phyloP scores from a whole-genome alignment of 1,140 invertebrate species.

The Phenacoccus solenopsis region DNA sequence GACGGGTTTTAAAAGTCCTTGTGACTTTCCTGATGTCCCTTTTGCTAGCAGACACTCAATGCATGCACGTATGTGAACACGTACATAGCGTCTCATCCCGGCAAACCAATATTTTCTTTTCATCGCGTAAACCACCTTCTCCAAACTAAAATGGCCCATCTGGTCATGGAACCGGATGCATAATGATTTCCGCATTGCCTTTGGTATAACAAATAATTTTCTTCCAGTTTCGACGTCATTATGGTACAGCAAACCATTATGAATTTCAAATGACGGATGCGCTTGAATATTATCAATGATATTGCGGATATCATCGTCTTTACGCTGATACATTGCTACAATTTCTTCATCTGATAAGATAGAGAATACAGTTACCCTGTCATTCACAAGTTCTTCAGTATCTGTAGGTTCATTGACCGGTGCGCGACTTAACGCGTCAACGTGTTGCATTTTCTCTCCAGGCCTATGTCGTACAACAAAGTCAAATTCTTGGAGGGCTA shows the following conservation, averaged over 20 bases:
- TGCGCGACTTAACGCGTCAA: slow-evolving; percentile 32
- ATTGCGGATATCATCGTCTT: neutral
- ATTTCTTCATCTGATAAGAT: neutral
- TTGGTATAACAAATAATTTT: neutral
- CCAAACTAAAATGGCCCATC: neutral
- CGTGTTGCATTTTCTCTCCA: slow-evolving; percentile 29
- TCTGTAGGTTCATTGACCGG: neutral
- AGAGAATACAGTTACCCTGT: neutral
- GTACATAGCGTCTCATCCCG: neutral
- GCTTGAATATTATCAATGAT: neutral
- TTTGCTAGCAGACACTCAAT: neutral
- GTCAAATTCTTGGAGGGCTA: slow-evolving; percentile 28
- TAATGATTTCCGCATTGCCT: neutral
- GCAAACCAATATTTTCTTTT: neutral
- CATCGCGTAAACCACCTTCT: neutral
- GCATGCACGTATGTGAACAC: neutral
- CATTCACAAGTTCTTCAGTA: neutral
- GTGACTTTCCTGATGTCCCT: neutral
- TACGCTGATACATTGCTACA: neutral
- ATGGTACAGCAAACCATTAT: neutral
- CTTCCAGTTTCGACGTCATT: neutral
- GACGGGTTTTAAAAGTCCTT: neutral
- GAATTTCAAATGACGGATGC: neutral
- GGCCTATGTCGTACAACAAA: slow-evolving; percentile 28
- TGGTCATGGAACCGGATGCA: neutral